Evolutionary conservation across 2,888 invertebrate species (phyloP).

Genomic region (Scrobipalpa atriplicella): DNA sequence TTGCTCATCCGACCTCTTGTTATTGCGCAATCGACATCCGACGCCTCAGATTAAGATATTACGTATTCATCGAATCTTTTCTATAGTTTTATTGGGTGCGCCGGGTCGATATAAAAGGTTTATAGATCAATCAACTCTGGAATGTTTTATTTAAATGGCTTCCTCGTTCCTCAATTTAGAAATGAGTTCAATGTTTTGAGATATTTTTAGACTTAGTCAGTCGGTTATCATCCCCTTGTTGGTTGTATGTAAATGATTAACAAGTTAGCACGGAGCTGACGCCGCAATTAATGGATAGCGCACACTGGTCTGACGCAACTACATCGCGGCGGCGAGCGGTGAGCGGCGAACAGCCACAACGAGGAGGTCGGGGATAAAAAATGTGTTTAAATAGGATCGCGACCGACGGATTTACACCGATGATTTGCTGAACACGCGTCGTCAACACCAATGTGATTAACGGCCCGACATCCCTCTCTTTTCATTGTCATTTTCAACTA

Average conservation of each 20-base stretch:
- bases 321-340: conserved; percentile 41
- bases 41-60: conserved; percentile 75
- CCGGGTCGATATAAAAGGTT: conserved; percentile 40
- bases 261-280: conserved; percentile 31
- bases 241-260: conserved; percentile 37
- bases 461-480: conserved; percentile 1
- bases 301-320: conserved; percentile 46
- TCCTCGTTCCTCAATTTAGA: not conserved
- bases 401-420: conserved; percentile 27
- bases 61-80: conserved; percentile 69
- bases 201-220: not conserved
- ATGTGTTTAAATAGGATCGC: conserved; percentile 39
- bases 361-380: conserved; percentile 45
- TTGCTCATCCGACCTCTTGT: conserved; percentile 78
- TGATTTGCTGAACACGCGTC: conserved; percentile 26
- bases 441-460: conserved; percentile 21
- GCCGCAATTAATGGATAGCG: conserved; percentile 49
- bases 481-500: conserved; percentile 21
- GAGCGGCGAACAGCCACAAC: conserved; percentile 41
- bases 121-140: conserved; percentile 38
- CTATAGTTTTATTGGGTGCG: conserved; percentile 56
- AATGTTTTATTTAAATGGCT: conserved; percentile 30
- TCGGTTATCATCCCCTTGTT: conserved; percentile 30
- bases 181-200: not conserved
- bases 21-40: conserved; percentile 77